phyloP scores from a whole-genome alignment of 2,113 vertebrate species.

The Rattus norvegicus region DNA sequence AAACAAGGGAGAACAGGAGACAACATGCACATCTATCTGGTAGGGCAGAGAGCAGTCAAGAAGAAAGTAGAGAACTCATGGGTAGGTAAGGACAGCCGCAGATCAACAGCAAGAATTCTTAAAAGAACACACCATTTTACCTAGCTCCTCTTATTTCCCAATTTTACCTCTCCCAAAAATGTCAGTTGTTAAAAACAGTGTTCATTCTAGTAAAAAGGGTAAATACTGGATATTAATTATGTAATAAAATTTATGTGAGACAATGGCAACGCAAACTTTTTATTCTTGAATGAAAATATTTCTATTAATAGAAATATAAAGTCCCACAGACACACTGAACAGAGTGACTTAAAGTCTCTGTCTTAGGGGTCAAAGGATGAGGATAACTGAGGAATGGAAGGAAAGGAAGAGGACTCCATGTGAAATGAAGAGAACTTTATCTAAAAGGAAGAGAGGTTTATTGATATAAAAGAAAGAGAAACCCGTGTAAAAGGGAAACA shows the following conservation, averaged over 20 bases:
- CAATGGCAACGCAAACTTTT: not conserved
- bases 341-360: not conserved
- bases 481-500: not conserved
- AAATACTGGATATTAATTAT: not conserved
- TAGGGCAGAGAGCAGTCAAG: not conserved
- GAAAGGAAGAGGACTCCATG: not conserved
- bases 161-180: not conserved
- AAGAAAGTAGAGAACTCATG: not conserved
- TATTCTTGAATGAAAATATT: not conserved
- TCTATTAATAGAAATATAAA: constrained; percentile 3
- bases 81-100: not conserved
- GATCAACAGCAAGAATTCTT: not conserved
- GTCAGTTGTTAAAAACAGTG: constrained; percentile 36
- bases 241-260: not conserved
- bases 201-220: not conserved
- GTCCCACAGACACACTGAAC: not conserved
- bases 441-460: not conserved
- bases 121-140: not conserved
- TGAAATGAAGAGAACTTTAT: not conserved
- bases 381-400: not conserved
- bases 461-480: not conserved
- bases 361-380: not conserved
- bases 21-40: not conserved
- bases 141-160: not conserved
- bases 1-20: not conserved